Evolutionary conservation across 2,888 invertebrate genomes (phyloP), one percentile per base, ranked within the genome.

Genomic region (Drosophila cognata): DNA sequence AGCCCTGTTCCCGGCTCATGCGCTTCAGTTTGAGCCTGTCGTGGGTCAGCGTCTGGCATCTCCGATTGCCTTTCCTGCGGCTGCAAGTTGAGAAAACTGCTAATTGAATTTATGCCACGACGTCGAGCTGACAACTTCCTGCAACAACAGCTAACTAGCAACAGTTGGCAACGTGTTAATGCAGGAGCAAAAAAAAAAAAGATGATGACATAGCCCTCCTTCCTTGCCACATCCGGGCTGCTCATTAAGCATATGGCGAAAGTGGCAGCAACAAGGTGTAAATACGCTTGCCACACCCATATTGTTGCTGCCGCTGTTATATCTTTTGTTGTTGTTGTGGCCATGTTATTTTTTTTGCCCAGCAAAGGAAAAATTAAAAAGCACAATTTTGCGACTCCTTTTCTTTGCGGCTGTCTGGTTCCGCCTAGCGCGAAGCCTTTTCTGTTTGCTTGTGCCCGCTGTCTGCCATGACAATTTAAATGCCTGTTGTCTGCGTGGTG

Each of bases 141-240:
- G 71, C 70, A 74, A 73, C 64, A 71, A 52, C 60, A 53, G 35
- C 50, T 51, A 59, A 71, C 76, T 73, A 75, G 84, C 86, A 85
- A 90, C 85, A 88, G 90, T 85, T 90, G 90, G 87, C 81, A 77
- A 78, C 73, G 89, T 87, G 90, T 84, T 90, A 87, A 90, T 79
- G 77, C 76, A 77, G 62, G 73, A 88, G 68, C 48, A 77, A 51
- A 43, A 58, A 43, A 46, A 28, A 29, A 13, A 57, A 38, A 56
- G 41, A 75, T 67, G 61, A 61, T 60, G 18, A 41, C 51, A 53
- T 21, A 16, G 35, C 18, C 36, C 36, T 5, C 25, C 25, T 10
- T 18, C 50, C 38, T 35, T 53, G 43, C 65, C 78, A 69, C 64
- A 65, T 81, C 78, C 79, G 74, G 64, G 35, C 51, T 72, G 70